Base-by-base conservation (phyloP, 2,797 vertebrate genomes). In the Coendou prehensilis region DNA sequence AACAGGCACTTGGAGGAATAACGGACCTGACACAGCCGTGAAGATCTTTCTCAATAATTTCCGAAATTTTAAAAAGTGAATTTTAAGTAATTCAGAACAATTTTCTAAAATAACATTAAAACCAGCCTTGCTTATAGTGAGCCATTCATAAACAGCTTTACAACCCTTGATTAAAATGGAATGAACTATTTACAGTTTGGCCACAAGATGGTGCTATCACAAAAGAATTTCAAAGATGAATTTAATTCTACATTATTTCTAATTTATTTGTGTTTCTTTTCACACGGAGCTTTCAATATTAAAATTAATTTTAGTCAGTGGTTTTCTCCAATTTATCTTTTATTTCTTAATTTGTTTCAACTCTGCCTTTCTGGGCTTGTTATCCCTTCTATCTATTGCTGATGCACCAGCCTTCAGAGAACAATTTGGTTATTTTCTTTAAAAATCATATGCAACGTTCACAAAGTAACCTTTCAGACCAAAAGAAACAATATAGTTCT, bases 171-270 rank as follows among this genome's bases (percentile, higher is more conserved):
- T 61, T 54, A 23, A 6, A n/a, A 37, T 45, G 2, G 26, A 78
- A 47, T 50, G 79, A 93, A 23, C 57, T 75, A 76, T 84, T 90
- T 52, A 73, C 28, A 63, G 9, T 83, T 59, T 78, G 18, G 5
- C 96, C 97, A 97, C 96, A 91, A 95, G 96, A 84, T 97, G 97
- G 97, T 79, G 86, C 7, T 84, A 83, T 91, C 63, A 94, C 63
- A 91, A 96, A 97, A 23, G 86, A 97, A 78, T 96, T 96, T 86
- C 79, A 45, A 86, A 94, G 7, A 33, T 61, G 30, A 28, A 52
- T 9, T 47, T 4, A 18, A 54, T 17, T 56, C 4, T 50, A 57
- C 69, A 76, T 30, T 10, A 22, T 45, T 33, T 57, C n/a, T 54
- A 45, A 30, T 56, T 94, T 57, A 20, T 2, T n/a, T 45, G 9